These are phyloP conservation scores for Drosophila pseudoananassae DNA, from an alignment of 1,140 invertebrate genomes.

Conservation along the genomic window DNA sequence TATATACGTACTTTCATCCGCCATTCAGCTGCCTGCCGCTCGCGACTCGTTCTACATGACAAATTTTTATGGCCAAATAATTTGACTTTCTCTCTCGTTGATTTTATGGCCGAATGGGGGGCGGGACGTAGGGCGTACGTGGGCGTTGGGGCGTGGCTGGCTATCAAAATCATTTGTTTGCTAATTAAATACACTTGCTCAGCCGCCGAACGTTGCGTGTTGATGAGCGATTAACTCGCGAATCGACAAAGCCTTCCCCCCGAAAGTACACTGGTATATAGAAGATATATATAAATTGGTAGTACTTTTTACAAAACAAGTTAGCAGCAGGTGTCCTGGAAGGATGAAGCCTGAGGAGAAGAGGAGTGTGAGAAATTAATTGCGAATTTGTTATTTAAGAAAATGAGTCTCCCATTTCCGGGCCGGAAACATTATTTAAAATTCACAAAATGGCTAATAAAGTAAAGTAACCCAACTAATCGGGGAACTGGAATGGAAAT, in stretches of 20 bases:
- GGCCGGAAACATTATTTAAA: constrained; percentile 34
- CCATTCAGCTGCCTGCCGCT: constrained; percentile 23
- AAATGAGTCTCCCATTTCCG: too few relatives aligned
- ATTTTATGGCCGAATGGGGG: constrained; percentile 46
- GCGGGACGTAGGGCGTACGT: not conserved
- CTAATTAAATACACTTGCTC: constrained; percentile 70
- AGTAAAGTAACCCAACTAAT: too few relatives aligned
- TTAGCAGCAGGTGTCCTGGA: constrained; percentile 8
- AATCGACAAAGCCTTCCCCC: constrained; percentile 4
- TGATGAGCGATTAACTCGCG: constrained; percentile 63
- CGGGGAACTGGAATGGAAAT: not conserved
- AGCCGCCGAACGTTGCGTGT: constrained; percentile 37
- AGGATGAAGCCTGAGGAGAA: constrained; percentile 7
- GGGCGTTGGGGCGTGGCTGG: constrained; percentile 21
- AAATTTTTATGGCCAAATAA: constrained; percentile 71
- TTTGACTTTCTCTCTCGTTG: constrained; percentile 57
- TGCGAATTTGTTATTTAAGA: constrained; percentile 18
- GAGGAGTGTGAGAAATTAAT: constrained; percentile 25
- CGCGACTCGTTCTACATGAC: constrained; percentile 61
- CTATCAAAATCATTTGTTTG: constrained; percentile 68
- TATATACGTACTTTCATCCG: constrained; percentile 13
- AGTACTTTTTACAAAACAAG: not conserved
- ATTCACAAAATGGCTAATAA: constrained; percentile 7
- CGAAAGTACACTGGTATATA: not conserved
- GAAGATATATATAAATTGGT: not conserved